Evolutionary conservation across 2,888 invertebrate genomes (phyloP).

Genomic region (Drosophila pegasa): DNA sequence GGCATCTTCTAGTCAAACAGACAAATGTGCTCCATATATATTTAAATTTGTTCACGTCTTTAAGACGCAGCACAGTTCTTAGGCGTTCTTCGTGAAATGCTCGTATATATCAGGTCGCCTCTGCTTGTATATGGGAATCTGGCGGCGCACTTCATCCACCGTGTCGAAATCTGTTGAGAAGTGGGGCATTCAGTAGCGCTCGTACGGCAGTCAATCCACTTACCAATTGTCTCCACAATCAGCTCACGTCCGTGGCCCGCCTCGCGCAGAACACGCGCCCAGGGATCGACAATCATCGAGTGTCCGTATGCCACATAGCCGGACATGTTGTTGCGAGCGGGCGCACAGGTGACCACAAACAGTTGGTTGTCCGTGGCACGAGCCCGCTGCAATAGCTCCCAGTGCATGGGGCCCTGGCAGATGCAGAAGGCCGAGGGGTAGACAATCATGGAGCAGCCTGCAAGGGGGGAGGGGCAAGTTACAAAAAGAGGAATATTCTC

Average conservation of each 20-base stretch:
- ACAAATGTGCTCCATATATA: background rate
- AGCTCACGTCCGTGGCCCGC: conserved; percentile 90
- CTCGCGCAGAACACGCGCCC: conserved; percentile 88
- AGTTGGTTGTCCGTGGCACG: conserved; percentile 96
- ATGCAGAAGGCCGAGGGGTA: conserved; percentile 95
- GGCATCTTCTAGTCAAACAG: conserved; percentile 7
- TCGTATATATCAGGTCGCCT: conserved; percentile 91
- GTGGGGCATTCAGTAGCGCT: background rate
- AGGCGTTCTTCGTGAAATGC: conserved; percentile 61
- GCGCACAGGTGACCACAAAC: conserved; percentile 93
- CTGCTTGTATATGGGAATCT: conserved; percentile 92
- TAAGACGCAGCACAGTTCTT: conserved; percentile 19
- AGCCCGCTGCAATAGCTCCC: conserved; percentile 93
- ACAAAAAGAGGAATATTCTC: too few relatives aligned
- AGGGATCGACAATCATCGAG: conserved; percentile 93
- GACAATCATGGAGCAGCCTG: conserved; percentile 93
- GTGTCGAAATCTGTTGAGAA: conserved; percentile 87
- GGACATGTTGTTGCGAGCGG: conserved; percentile 90
- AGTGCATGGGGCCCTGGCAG: conserved; percentile 92
- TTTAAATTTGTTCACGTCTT: conserved; percentile 29
- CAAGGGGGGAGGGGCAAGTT: too few relatives aligned
- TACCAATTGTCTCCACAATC: conserved; percentile 91
- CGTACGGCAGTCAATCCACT: conserved; percentile 24
- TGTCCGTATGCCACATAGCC: conserved; percentile 97
- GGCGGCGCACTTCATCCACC: conserved; percentile 91